These are phyloP conservation scores for Polymixis lichenea DNA, from an alignment of 2,888 invertebrate genomes.

Conservation along the genomic window DNA sequence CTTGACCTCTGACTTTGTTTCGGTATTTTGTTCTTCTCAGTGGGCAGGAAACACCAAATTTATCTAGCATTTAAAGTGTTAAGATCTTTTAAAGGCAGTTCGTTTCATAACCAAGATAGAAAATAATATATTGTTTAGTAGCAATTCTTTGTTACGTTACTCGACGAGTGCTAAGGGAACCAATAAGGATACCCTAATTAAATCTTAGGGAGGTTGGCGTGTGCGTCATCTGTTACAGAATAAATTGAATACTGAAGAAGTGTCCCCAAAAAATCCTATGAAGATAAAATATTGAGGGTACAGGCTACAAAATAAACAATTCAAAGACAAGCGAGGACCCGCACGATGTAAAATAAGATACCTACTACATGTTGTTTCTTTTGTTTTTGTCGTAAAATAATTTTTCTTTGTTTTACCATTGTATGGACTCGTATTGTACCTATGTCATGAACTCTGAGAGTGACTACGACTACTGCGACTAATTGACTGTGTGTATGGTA, in stretches of 20 bases:
- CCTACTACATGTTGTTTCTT: constrained; percentile 55
- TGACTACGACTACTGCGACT: too few species aligned
- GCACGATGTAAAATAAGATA: constrained; percentile 64
- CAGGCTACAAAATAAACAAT: constrained; percentile 71
- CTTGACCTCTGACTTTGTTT: not conserved
- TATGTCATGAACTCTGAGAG: constrained; percentile 48
- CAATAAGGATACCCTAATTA: constrained; percentile 58
- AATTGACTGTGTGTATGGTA: constrained; percentile 25
- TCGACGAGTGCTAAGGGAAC: constrained; percentile 16
- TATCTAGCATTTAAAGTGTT: not conserved
- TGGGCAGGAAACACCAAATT: not conserved
- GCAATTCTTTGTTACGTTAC: not conserved
- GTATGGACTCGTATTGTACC: constrained; percentile 42
- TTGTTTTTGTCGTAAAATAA: constrained; percentile 59
- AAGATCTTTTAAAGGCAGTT: not conserved
- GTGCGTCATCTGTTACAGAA: constrained; percentile 62
- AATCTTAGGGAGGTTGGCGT: constrained; percentile 40
- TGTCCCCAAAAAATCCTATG: constrained; percentile 58
- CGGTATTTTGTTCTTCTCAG: not conserved
- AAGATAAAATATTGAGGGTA: constrained; percentile 67
- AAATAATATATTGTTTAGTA: not conserved
- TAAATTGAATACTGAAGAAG: constrained; percentile 70
- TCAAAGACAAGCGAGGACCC: constrained; percentile 64
- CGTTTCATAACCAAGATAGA: not conserved
- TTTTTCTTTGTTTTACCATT: constrained; percentile 68